Conservation (phyloP, 2,113 vertebrate genomes). For the Ibidorhyncha struthersii region DNA sequence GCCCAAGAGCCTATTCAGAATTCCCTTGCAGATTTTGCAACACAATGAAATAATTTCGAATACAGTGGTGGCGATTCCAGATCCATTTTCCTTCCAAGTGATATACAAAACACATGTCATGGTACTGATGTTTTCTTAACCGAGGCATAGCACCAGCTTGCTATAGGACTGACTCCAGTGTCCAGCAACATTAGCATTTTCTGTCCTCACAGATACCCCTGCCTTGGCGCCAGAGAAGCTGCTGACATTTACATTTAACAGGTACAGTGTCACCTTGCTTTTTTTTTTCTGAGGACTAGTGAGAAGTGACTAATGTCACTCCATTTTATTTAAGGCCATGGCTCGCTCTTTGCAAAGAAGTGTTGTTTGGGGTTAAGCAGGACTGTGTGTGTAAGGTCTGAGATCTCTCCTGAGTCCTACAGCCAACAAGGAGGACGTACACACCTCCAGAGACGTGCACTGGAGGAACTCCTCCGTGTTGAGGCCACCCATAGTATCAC, state of each 20-base stretch:
- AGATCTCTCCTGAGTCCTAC: background rate
- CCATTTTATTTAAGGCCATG: background rate
- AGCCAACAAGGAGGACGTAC: background rate
- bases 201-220: background rate
- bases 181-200: background rate
- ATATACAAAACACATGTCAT: background rate
- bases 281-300: background rate
- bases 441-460: background rate
- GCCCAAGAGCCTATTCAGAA: background rate
- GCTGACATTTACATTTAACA: conserved; percentile 19
- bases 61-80: background rate
- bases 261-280: conserved; percentile 1
- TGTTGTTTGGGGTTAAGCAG: background rate
- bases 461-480: background rate
- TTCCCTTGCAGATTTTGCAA: background rate
- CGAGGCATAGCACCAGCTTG: background rate
- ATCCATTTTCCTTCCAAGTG: background rate
- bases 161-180: background rate
- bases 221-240: background rate
- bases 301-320: background rate
- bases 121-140: background rate
- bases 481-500: background rate
- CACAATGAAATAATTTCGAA: background rate
- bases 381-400: fast-evolving
- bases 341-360: background rate